Conservation (phyloP, 1,140 invertebrate genomes). For the Drosophila nigrodunni region DNA sequence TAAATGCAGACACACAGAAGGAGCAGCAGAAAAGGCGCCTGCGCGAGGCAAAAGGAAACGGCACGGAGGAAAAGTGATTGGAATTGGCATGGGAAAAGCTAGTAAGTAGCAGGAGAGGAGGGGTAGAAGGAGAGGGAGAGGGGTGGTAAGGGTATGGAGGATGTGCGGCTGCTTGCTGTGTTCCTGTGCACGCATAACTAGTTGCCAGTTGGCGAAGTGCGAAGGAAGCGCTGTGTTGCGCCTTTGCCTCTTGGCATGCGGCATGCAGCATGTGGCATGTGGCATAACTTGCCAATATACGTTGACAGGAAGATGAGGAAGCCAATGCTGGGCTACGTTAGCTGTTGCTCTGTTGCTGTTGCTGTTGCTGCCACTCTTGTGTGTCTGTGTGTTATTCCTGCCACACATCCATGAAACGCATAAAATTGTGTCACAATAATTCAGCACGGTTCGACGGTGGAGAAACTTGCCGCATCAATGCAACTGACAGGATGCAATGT, state of each 20-base stretch:
- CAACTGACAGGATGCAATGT: slow-evolving; percentile 71
- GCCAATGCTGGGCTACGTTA: slow-evolving; percentile 27
- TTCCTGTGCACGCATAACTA: slow-evolving; percentile 68
- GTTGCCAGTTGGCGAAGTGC: slow-evolving; percentile 52
- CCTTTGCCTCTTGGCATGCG: slow-evolving; percentile 26
- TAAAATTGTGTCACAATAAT: slow-evolving; percentile 83
- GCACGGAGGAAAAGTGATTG: slow-evolving; percentile 38
- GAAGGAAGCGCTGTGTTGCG: not conserved
- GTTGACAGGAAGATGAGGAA: slow-evolving; percentile 41
- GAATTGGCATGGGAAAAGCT: slow-evolving; percentile 22
- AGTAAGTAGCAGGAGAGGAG: not conserved
- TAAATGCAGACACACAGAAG: slow-evolving; percentile 71
- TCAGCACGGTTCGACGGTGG: slow-evolving; percentile 59
- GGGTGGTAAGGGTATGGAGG: not conserved
- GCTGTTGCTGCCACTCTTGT: slow-evolving; percentile 12
- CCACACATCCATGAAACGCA: slow-evolving; percentile 57
- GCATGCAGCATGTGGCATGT: slow-evolving; percentile 61
- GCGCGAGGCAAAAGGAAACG: slow-evolving; percentile 24
- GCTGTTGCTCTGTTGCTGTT: slow-evolving; percentile 24
- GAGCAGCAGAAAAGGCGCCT: slow-evolving; percentile 21
- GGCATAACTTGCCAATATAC: slow-evolving; percentile 63
- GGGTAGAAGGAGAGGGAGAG: slow-evolving; percentile 5
- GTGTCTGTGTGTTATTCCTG: slow-evolving; percentile 16
- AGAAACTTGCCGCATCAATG: slow-evolving; percentile 55
- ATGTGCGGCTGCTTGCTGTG: slow-evolving; percentile 3